Evolutionary conservation across 1,140 invertebrate species (phyloP), one percentile per base, ranked within the genome.

Genomic region (Linepithema humile): DNA sequence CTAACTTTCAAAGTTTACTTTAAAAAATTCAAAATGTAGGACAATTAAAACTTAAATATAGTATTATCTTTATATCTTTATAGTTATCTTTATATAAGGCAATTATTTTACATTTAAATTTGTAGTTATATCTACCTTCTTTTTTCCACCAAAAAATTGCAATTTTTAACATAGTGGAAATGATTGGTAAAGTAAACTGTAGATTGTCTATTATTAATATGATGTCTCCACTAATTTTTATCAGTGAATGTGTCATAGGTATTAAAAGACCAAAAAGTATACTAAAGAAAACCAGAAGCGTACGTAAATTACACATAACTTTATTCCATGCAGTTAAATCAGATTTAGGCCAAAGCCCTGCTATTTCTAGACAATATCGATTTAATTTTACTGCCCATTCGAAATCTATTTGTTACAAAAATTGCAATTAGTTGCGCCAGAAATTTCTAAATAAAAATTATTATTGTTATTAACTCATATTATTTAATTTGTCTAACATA

Each of bases 181-280:
- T 9, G 0, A 82, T 26, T 17, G 53, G 64, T 26, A 82, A 50
- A n/a, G 43, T n/a, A 45, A 26, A 82, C 26, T 23, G 40, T 29
- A 82, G 32, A 50, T 82, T 62, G n/a, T 82, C 43, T 9, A 62
- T 60, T 5, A 35, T 10, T 9, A 38, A 15, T 38, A 70, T 48
- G 6, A 82, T n/a, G 43, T 23, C 29, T 1, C 32, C 3, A 17
- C 43, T 17, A n/a, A 60, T 45, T 26, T 17, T 48, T n/a, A 70
- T 57, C 20, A 78, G 35, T 17, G 29, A 15, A 6, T 17, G 45
- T 2, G 70, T 0, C 3, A 15, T 15, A 80, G 75, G 75, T 32
- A 80, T 32, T 3, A 15, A 3, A 43, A 15, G 2, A 57, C n/a
- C n/a, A n/a, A n/a, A 67, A 1, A n/a, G 10, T 26, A 69, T 10